A percentile compares a stretch with the other conserved stretches of the same genome.
phyloP scores from a whole-genome alignment of 2,888 invertebrate species.

The Drosophila niveifrons region DNA sequence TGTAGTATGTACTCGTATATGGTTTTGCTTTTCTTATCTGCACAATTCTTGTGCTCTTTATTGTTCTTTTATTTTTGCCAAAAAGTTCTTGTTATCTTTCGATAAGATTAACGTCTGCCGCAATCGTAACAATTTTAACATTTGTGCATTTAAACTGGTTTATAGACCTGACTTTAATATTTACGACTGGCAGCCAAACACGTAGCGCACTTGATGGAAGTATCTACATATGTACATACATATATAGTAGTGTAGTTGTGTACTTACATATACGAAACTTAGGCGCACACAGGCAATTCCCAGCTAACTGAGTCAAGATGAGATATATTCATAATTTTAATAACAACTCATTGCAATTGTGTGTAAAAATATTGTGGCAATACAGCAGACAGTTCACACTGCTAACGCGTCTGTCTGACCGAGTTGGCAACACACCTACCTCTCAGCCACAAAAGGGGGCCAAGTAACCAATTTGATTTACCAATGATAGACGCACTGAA shows the following conservation, averaged over 20 bases:
- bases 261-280: neutral
- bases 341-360: conserved; percentile 48
- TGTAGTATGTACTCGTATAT: too few relatives aligned
- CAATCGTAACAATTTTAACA: conserved; percentile 36
- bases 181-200: conserved; percentile 26
- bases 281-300: conserved; percentile 27
- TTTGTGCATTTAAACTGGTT: conserved; percentile 25
- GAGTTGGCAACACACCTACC: conserved; percentile 43
- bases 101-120: conserved; percentile 53
- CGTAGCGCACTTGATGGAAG: conserved; percentile 34
- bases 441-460: conserved; percentile 39
- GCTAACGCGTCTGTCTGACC: conserved; percentile 34
- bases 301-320: conserved; percentile 33
- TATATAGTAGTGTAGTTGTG: neutral
- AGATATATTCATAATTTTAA: conserved; percentile 21
- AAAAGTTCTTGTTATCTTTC: conserved; percentile 23
- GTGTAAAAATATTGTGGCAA: conserved; percentile 38
- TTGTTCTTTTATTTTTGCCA: conserved; percentile 20
- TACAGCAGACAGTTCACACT: conserved; percentile 42
- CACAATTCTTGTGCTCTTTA: conserved; percentile 3
- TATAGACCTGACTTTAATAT: conserved; percentile 23
- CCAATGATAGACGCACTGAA: conserved; percentile 69
- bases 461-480: conserved; percentile 69
- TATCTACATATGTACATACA: neutral
- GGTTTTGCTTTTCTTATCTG: conserved; percentile 51